Conservation (phyloP, 2,888 invertebrate species). For the Lycia hirtaria region DNA sequence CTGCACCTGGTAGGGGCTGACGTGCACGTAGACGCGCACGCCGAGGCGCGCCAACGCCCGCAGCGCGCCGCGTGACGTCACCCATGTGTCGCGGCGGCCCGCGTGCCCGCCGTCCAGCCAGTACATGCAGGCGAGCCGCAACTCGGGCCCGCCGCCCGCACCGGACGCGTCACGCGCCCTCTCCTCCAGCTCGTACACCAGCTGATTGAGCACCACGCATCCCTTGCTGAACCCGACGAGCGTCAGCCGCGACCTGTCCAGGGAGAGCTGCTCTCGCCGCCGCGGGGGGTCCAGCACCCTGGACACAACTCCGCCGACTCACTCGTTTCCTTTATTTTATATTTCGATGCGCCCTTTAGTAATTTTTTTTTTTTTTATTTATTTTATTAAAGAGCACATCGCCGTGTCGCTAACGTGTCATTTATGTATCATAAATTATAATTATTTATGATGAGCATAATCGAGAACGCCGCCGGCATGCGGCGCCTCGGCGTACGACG, state of each 20-base stretch:
- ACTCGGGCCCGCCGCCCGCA: slow-evolving; percentile 80
- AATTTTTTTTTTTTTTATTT: too few species aligned
- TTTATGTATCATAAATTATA: too few species aligned
- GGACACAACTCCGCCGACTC: too few species aligned
- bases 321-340: too few species aligned
- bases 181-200: slow-evolving; percentile 93
- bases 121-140: slow-evolving; percentile 90
- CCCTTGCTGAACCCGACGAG: slow-evolving; percentile 97
- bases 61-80: slow-evolving; percentile 90
- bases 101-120: slow-evolving; percentile 97
- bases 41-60: slow-evolving; percentile 89
- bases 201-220: slow-evolving; percentile 96
- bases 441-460: too few species aligned
- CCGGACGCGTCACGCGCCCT: slow-evolving; percentile 88
- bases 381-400: too few species aligned
- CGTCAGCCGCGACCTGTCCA: slow-evolving; percentile 86
- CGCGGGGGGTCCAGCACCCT: slow-evolving; percentile 75
- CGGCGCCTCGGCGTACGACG: too few species aligned
- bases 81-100: slow-evolving; percentile 95
- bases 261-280: slow-evolving; percentile 84
- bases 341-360: too few species aligned
- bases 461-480: too few species aligned
- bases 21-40: slow-evolving; percentile 91
- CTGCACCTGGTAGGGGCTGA: slow-evolving; percentile 95
- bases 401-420: too few species aligned